Evolutionary conservation across 2,113 vertebrate species (phyloP).

Genomic region (Antidorcas marsupialis): DNA sequence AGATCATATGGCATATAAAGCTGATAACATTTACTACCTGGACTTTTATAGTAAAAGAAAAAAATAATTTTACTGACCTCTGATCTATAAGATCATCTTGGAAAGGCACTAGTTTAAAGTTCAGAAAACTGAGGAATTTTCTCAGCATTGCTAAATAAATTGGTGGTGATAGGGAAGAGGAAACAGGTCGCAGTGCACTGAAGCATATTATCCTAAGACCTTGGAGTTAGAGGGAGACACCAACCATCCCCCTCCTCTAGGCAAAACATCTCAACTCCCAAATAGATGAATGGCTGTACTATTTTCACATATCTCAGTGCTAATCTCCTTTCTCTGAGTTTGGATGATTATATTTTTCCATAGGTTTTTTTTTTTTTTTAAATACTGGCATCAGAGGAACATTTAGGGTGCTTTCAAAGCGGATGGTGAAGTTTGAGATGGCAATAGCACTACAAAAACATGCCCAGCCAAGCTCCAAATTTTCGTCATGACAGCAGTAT

Average conservation of each 20-base stretch:
- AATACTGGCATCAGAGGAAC: slow-evolving; percentile 16
- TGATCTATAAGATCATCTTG: background rate
- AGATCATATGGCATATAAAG: background rate
- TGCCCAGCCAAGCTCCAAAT: background rate
- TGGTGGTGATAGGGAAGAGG: background rate
- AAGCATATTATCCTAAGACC: background rate
- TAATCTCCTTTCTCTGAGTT: background rate
- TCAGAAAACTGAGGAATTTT: background rate
- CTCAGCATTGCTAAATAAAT: background rate
- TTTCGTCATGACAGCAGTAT: slow-evolving; percentile 46
- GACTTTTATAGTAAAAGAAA: background rate
- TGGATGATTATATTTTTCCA: slow-evolving; percentile 50
- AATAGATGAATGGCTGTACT: background rate
- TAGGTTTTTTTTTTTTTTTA: background rate
- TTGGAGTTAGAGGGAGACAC: background rate
- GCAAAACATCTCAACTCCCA: background rate
- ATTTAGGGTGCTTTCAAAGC: slow-evolving; percentile 1
- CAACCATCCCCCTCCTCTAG: background rate
- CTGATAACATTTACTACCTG: background rate
- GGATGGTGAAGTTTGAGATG: slow-evolving; percentile 27
- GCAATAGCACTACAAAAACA: slow-evolving; percentile 37
- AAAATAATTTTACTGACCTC: background rate
- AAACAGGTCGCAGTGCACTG: background rate
- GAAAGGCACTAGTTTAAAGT: background rate
- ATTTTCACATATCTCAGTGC: background rate